Evolutionary conservation across 30 jellyfish, hydroid and myxozoan genomes (phyloP).

Genomic region (Nemopilema nomurai): DNA sequence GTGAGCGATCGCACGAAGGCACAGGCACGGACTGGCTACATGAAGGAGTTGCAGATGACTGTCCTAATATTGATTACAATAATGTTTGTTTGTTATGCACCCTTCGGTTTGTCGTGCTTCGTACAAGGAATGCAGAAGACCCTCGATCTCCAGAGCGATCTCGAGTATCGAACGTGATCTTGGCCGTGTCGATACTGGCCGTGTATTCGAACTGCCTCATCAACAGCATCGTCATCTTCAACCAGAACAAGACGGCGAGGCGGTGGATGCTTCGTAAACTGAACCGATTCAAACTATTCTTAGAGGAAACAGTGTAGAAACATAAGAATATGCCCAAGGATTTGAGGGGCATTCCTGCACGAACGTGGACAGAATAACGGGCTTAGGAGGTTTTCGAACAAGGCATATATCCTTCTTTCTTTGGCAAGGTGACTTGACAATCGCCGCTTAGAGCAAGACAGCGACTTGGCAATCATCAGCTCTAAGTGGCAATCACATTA

Average conservation of each 20-base stretch:
- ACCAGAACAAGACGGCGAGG: neutral
- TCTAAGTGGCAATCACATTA: too few relatives aligned
- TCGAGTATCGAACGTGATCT: neutral
- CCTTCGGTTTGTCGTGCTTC: neutral
- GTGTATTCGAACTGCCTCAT: neutral
- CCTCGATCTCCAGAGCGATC: neutral
- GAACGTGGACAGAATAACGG: too few relatives aligned
- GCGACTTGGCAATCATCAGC: too few relatives aligned
- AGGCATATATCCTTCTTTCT: too few relatives aligned
- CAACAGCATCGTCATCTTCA: neutral
- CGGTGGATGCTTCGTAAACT: neutral
- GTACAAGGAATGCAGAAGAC: neutral
- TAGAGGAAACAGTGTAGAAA: too few relatives aligned
- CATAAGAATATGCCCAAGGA: too few relatives aligned
- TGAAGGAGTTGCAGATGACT: neutral
- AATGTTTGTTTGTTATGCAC: constrained; percentile 7
- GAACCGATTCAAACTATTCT: too few relatives aligned
- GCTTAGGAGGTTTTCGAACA: too few relatives aligned
- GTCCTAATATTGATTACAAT: neutral
- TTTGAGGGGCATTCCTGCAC: too few relatives aligned
- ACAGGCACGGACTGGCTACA: neutral
- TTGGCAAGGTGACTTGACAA: too few relatives aligned
- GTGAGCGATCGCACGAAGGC: neutral
- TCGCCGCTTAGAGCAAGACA: too few relatives aligned
- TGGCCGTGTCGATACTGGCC: neutral